A percentile compares a stretch with the other conserved stretches of the same genome.
phyloP scores from a whole-genome alignment of 1,140 invertebrate genomes.

The Drosophila prosaltans region DNA sequence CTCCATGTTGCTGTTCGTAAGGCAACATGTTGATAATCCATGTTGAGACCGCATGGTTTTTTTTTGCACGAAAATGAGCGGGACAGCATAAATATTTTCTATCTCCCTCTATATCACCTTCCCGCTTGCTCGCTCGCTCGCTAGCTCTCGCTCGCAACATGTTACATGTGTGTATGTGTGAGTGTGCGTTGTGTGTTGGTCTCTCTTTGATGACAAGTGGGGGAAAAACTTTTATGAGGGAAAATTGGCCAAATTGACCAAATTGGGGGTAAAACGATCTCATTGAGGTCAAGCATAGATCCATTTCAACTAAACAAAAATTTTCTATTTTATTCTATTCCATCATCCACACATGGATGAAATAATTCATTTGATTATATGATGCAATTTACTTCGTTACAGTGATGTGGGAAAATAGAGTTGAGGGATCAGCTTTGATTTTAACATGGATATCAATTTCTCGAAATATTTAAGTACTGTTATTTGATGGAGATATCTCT shows the following conservation, averaged over 20 bases:
- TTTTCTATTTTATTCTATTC: neutral
- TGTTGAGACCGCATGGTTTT: slow-evolving; percentile 11
- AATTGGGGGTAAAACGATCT: slow-evolving; percentile 18
- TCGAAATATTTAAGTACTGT: too few relatives aligned
- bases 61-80: slow-evolving; percentile 54
- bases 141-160: neutral
- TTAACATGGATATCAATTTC: too few relatives aligned
- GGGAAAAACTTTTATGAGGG: slow-evolving; percentile 43
- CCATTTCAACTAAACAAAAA: neutral
- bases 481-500: too few relatives aligned
- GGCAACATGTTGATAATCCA: slow-evolving; percentile 22
- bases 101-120: slow-evolving; percentile 1
- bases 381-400: neutral
- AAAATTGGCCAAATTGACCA: slow-evolving; percentile 42
- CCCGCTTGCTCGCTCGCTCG: neutral
- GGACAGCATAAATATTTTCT: slow-evolving; percentile 22
- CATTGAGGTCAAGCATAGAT: slow-evolving; percentile 53
- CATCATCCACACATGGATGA: neutral
- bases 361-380: slow-evolving; percentile 11
- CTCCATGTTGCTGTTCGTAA: slow-evolving; percentile 40
- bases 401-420: too few relatives aligned
- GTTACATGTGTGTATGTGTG: neutral
- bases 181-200: neutral
- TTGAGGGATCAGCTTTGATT: too few relatives aligned
- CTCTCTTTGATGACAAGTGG: neutral